phyloP scores from a whole-genome alignment of 2,797 vertebrate species.

The Furcifer pardalis region DNA sequence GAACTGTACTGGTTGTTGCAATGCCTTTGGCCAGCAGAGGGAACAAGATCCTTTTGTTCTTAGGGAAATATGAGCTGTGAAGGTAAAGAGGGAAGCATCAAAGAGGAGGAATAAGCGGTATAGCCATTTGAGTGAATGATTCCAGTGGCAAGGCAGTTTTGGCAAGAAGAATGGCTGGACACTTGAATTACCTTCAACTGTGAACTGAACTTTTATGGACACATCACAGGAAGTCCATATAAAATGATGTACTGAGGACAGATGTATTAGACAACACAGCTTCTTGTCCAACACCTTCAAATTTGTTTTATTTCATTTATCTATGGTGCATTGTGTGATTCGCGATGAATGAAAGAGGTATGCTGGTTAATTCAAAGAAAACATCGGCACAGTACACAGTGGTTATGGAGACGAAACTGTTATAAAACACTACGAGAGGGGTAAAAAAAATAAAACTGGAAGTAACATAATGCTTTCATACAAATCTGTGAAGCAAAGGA shows the following conservation, averaged over 20 bases:
- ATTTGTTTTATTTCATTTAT: too few species aligned
- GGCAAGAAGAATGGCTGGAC: background rate
- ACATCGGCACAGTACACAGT: background rate
- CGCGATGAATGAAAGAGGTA: too few species aligned
- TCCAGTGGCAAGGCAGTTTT: background rate
- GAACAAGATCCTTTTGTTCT: background rate
- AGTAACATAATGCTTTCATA: background rate
- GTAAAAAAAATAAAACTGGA: background rate
- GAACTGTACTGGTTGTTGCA: background rate
- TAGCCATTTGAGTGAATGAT: background rate
- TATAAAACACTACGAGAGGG: background rate
- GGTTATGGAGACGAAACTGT: background rate
- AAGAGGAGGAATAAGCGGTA: background rate
- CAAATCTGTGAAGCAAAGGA: background rate
- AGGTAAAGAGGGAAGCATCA: background rate
- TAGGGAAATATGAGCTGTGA: background rate
- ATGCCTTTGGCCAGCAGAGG: constrained; percentile 20
- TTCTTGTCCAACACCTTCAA: too few species aligned
- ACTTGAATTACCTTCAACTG: background rate
- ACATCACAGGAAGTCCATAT: background rate
- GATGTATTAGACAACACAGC: background rate
- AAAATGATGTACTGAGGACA: background rate
- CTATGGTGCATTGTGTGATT: too few species aligned
- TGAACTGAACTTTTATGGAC: background rate
- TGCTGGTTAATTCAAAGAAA: background rate